phyloP scores from a whole-genome alignment of 2,888 invertebrate species.

The Coelinius sp. region DNA sequence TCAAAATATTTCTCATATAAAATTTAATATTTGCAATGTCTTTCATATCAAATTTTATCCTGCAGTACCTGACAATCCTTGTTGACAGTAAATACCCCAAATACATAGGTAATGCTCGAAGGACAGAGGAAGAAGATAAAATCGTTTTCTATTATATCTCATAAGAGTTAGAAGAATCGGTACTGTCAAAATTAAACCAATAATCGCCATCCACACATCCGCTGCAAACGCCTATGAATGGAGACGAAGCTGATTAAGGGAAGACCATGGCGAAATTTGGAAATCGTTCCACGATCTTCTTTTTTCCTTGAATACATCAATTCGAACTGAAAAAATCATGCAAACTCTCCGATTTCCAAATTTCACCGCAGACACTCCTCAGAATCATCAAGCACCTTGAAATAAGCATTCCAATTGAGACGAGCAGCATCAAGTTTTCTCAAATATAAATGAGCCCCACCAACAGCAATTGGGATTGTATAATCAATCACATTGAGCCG shows the following conservation, averaged over 20 bases:
- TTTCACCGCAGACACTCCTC: no score
- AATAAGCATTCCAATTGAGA: slow-evolving; percentile 59
- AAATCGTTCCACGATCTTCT: no score
- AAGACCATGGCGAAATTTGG: no score
- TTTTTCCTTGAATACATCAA: no score
- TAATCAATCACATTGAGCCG: slow-evolving; percentile 57
- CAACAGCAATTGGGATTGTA: slow-evolving; percentile 55
- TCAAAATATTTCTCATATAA: not conserved
- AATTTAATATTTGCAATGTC: not conserved
- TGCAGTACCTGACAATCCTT: slow-evolving; percentile 52
- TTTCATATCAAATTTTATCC: not conserved
- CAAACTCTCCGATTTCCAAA: no score
- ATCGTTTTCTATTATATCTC: slow-evolving; percentile 20
- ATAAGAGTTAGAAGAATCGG: slow-evolving; percentile 44
- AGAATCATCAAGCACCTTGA: slow-evolving; percentile 50
- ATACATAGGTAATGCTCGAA: slow-evolving; percentile 48
- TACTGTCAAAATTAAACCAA: slow-evolving; percentile 34
- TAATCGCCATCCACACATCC: slow-evolving; percentile 47
- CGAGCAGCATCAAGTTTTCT: slow-evolving; percentile 43
- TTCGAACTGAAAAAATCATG: no score
- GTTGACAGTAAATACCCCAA: slow-evolving; percentile 61
- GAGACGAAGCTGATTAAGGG: not conserved
- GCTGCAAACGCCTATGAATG: slow-evolving; percentile 34
- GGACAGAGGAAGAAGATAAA: slow-evolving; percentile 20
- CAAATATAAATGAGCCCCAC: slow-evolving; percentile 53